Conservation (phyloP, 2,888 invertebrate genomes). For the Spodoptera picta region DNA sequence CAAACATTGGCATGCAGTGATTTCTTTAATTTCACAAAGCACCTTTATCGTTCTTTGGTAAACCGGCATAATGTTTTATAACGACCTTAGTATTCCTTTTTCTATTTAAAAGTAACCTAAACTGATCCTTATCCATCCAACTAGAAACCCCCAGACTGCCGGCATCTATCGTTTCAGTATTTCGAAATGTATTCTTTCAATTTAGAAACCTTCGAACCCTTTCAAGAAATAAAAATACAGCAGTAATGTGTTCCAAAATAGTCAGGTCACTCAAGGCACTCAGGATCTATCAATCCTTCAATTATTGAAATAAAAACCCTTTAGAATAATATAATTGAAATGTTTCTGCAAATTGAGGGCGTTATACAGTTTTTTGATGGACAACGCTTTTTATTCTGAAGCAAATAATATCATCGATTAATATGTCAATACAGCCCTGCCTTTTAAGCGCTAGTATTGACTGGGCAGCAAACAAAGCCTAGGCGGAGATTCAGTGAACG, state of each 20-base stretch:
- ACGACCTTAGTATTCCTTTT: conserved; percentile 2
- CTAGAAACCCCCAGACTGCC: conserved; percentile 15
- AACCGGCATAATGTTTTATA: conserved; percentile 24
- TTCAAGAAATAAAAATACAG: conserved; percentile 22
- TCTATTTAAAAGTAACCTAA: conserved; percentile 6
- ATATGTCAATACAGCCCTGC: conserved; percentile 23
- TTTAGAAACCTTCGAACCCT: conserved; percentile 24
- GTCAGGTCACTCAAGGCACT: too few relatives aligned
- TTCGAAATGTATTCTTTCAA: conserved; percentile 20
- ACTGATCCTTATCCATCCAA: conserved; percentile 7
- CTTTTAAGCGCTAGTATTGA: conserved; percentile 13
- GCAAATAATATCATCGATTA: conserved; percentile 7
- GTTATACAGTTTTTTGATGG: too few relatives aligned
- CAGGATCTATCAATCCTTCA: conserved; percentile 8
- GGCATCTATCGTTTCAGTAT: conserved; percentile 21
- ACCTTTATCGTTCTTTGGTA: not conserved
- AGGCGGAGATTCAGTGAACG: conserved; percentile 30
- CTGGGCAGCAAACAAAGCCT: conserved; percentile 30
- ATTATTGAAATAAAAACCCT: conserved; percentile 2
- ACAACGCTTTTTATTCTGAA: not conserved
- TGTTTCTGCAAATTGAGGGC: too few relatives aligned
- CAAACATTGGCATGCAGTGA: too few relatives aligned
- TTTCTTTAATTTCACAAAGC: too few relatives aligned
- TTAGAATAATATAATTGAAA: not conserved
- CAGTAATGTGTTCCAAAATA: conserved; percentile 4